Conservation (phyloP, 35 echinoderm and acorn worm species). For the Diadema setosum region DNA sequence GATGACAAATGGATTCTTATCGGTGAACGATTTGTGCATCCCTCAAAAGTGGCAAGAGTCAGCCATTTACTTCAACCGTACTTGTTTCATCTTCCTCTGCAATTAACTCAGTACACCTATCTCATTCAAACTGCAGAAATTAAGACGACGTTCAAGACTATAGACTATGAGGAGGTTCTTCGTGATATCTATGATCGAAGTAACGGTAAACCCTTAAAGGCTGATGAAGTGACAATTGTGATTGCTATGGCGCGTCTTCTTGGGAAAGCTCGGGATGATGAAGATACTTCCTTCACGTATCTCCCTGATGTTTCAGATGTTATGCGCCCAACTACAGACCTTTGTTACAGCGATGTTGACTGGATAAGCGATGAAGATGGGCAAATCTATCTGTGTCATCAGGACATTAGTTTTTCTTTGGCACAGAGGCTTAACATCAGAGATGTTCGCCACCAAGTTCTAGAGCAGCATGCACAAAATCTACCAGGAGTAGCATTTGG, state of each 20-base stretch:
- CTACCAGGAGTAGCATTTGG: constrained; percentile 24
- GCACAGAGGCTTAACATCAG: constrained; percentile 47
- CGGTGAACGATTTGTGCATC: too few species aligned
- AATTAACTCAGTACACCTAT: too few species aligned
- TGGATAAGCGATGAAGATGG: neutral
- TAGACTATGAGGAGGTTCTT: neutral
- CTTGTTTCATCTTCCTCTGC: too few species aligned
- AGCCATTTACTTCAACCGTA: too few species aligned
- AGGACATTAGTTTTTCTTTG: constrained; percentile 5
- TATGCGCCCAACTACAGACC: neutral
- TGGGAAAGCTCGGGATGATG: neutral
- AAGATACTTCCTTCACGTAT: neutral
- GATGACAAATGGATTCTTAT: too few species aligned
- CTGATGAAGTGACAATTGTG: neutral
- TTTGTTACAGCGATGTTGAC: constrained; percentile 50
- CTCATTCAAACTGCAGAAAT: too few species aligned
- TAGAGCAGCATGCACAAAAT: constrained; percentile 3
- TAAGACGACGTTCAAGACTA: too few species aligned
- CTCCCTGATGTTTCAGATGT: constrained; percentile 24
- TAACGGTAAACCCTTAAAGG: neutral
- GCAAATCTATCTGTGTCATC: neutral
- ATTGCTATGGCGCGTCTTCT: neutral
- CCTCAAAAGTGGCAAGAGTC: too few species aligned
- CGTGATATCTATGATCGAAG: neutral
- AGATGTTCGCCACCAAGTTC: constrained; percentile 14